A percentile compares a stretch with the other conserved stretches of the same genome.
These are phyloP conservation scores for Sceliomorpha sp. DNA, from an alignment of 2,888 invertebrate genomes.

Conservation along the genomic window DNA sequence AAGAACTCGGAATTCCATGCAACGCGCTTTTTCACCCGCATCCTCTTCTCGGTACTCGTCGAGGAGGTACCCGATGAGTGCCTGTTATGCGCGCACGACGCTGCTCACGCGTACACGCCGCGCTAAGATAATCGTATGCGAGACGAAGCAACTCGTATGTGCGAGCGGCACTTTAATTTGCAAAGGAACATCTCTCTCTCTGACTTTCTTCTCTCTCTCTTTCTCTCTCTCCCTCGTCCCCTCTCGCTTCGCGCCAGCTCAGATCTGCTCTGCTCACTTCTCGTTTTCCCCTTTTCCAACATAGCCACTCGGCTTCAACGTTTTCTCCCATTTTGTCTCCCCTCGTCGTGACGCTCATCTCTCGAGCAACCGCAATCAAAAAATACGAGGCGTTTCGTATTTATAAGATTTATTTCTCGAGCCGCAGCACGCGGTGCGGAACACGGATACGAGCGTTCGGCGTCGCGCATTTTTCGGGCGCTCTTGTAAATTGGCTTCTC, in stretches of 20 bases:
- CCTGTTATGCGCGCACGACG: conserved; percentile 40
- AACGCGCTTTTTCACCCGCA: conserved; percentile 48
- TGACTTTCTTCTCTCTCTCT: conserved; percentile 7
- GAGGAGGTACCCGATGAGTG: conserved; percentile 42
- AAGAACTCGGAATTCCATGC: conserved; percentile 49
- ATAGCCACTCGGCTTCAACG: too few species aligned
- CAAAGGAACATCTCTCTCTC: conserved; percentile 29
- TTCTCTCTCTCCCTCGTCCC: neutral
- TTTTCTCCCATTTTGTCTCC: conserved; percentile 35
- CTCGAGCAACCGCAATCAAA: conserved; percentile 28
- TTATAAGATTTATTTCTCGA: conserved; percentile 67
- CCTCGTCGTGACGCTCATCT: conserved; percentile 18
- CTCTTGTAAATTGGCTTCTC: too few species aligned
- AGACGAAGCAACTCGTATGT: conserved; percentile 37
- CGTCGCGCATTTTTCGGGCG: too few species aligned
- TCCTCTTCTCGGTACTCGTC: conserved; percentile 50
- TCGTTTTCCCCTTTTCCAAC: conserved; percentile 22
- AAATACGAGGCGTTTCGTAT: conserved; percentile 61
- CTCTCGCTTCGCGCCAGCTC: neutral
- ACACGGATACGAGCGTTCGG: too few species aligned
- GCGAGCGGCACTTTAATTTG: conserved; percentile 36
- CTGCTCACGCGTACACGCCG: conserved; percentile 41
- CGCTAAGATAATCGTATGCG: conserved; percentile 42
- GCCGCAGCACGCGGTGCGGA: conserved; percentile 11
- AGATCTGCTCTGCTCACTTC: conserved; percentile 6